These are phyloP conservation scores for Andricus quercusramuli DNA, from an alignment of 2,888 invertebrate genomes.

Conservation along the genomic window DNA sequence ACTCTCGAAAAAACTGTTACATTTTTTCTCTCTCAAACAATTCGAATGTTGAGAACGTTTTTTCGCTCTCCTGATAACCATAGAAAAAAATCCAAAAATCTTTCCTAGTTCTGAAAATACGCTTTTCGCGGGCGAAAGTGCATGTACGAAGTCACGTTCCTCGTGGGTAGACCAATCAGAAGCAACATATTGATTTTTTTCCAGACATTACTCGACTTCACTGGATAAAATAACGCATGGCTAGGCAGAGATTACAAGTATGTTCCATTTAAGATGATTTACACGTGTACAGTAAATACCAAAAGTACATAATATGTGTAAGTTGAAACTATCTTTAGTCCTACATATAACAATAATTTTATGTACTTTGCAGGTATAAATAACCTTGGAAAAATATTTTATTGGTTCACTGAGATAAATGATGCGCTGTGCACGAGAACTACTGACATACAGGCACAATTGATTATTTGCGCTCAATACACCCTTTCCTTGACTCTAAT, in stretches of 20 bases:
- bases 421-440: not conserved
- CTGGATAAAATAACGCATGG: slow-evolving; percentile 40
- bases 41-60: too few species aligned
- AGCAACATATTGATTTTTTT: slow-evolving; percentile 53
- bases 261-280: slow-evolving; percentile 37
- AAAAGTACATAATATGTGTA: not conserved
- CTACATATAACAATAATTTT: not conserved
- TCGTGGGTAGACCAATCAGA: slow-evolving; percentile 49
- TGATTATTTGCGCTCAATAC: slow-evolving; percentile 19
- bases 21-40: too few species aligned
- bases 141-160: slow-evolving; percentile 53
- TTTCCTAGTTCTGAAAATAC: not conserved
- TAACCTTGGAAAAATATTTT: not conserved
- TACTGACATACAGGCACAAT: not conserved
- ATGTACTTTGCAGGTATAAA: not conserved
- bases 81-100: too few species aligned
- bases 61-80: too few species aligned
- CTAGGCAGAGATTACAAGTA: slow-evolving; percentile 39
- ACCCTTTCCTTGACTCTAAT: slow-evolving; percentile 25
- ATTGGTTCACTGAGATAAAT: not conserved
- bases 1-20: too few species aligned
- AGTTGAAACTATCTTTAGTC: not conserved
- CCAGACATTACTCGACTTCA: slow-evolving; percentile 41
- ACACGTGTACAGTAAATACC: slow-evolving; percentile 3
- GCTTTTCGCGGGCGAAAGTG: not conserved